Base-by-base conservation (phyloP, 92 coral and sea anemone species). In the Zoanthus gigantus region DNA sequence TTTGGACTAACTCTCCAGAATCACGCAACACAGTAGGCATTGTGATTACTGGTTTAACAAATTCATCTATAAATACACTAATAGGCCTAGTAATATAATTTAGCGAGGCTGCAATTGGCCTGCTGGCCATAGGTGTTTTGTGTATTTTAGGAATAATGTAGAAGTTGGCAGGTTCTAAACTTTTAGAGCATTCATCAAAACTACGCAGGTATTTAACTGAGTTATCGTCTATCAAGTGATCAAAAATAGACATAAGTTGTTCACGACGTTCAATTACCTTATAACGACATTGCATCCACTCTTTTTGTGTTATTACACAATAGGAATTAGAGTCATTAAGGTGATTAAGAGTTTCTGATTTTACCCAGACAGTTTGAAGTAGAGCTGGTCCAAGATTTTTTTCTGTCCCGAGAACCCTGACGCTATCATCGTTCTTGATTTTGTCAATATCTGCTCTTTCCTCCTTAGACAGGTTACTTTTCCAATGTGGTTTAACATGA, bases 281-380 rank as follows among this genome's bases (percentile, higher is more conserved):
- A 53, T 18, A 18, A 77, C 82, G 82, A 10, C 45, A 48, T 29
- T 3, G n/a, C 0, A 45, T 5, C 82, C 82, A 53, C 7, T 77
- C 66, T 2, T 45, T 13, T 9, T 31, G 67, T 9, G 66, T 76
- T 4, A 75, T n/a, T 29, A 23, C 13, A 52, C 16, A 15, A 54
- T 53, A 76, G 28, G 82, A 76, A 14, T 46, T 76, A 76, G 67
- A 42, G 82, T 76, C 82, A 76, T 76, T 52, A 52, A 76, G 44
- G 82, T 76, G 44, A 23, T 18, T 52, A 9, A 52, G 17, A n/a
- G 82, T 76, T 23, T 76, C 60, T 18, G 82, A 15, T 76, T 76
- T 76, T 16, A 76, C 66, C 82, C 82, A 73, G 58, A 48, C 79
- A n/a, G 79, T 74, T 14, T 50, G 58, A 46, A 74, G 60, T 15